Conservation (phyloP, 2,888 invertebrate species). For the Lithophane semibrunnea region DNA sequence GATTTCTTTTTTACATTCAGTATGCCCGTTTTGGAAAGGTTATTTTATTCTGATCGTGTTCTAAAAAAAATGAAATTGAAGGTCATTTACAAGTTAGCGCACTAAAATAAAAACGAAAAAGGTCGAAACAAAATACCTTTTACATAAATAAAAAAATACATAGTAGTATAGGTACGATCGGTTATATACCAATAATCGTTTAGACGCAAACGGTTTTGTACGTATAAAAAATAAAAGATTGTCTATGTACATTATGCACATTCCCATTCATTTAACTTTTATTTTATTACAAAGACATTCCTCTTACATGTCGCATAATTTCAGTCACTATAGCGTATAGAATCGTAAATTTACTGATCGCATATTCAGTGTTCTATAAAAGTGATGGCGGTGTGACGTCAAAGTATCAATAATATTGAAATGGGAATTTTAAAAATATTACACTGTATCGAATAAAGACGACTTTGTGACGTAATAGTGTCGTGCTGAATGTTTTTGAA, state of each 20-base stretch:
- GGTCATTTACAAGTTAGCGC: not conserved
- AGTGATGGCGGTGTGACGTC: constrained; percentile 34
- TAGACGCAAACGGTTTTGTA: not conserved
- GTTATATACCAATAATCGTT: not conserved
- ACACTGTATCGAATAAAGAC: constrained; percentile 42
- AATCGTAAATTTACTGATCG: constrained; percentile 52
- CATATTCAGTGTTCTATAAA: constrained; percentile 52
- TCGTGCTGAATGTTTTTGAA: constrained; percentile 5
- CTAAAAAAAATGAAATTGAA: not conserved
- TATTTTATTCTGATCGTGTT: not conserved
- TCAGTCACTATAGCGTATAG: constrained; percentile 16
- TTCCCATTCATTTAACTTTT: constrained; percentile 18
- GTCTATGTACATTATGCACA: not conserved
- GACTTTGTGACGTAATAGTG: constrained; percentile 38
- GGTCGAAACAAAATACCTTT: not conserved
- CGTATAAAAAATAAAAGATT: not conserved
- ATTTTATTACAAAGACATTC: constrained; percentile 28
- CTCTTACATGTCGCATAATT: constrained; percentile 10
- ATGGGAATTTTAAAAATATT: constrained; percentile 56
- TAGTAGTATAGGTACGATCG: not conserved
- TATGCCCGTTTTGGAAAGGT: no score
- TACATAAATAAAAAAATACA: not conserved
- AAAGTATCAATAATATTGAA: constrained; percentile 55
- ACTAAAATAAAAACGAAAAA: not conserved
- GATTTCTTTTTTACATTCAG: no score